Conservation (phyloP, 2,888 invertebrate genomes). For the Germaria angustata region DNA sequence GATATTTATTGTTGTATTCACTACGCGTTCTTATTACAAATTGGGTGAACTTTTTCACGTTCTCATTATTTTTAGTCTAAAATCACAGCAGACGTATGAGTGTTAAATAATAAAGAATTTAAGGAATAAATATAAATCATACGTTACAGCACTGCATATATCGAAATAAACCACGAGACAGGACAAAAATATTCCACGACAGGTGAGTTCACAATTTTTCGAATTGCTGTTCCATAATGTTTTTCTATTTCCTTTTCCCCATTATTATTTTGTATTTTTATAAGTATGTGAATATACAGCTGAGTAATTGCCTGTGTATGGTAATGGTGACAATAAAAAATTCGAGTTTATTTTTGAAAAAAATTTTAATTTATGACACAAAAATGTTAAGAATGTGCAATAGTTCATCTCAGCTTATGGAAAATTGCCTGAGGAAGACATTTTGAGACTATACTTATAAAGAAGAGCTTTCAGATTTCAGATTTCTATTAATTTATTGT, state of each 20-base stretch:
- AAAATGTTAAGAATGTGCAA: background rate
- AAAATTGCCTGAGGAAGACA: too few species aligned
- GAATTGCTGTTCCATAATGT: background rate
- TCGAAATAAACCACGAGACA: background rate
- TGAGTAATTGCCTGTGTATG: background rate
- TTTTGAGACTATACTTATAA: too few species aligned
- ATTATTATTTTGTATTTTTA: background rate
- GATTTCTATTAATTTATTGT: too few species aligned
- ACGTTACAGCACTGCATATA: background rate
- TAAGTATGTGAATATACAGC: background rate
- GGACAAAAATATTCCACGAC: too few species aligned
- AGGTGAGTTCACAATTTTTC: background rate
- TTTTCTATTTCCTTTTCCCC: background rate
- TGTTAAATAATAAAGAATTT: background rate
- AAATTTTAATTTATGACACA: background rate
- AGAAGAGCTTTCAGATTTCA: too few species aligned
- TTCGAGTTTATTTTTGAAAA: background rate
- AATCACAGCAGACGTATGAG: background rate
- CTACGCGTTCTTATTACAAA: too few species aligned
- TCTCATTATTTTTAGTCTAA: background rate
- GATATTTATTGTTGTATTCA: too few species aligned
- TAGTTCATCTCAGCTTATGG: too few species aligned
- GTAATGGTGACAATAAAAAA: background rate
- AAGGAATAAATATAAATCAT: background rate
- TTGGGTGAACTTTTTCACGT: too few species aligned